A percentile compares a stretch with the other conserved stretches of the same genome.
phyloP scores from a whole-genome alignment of 2,888 invertebrate genomes.

The Caenorhabditis sulstoni region DNA sequence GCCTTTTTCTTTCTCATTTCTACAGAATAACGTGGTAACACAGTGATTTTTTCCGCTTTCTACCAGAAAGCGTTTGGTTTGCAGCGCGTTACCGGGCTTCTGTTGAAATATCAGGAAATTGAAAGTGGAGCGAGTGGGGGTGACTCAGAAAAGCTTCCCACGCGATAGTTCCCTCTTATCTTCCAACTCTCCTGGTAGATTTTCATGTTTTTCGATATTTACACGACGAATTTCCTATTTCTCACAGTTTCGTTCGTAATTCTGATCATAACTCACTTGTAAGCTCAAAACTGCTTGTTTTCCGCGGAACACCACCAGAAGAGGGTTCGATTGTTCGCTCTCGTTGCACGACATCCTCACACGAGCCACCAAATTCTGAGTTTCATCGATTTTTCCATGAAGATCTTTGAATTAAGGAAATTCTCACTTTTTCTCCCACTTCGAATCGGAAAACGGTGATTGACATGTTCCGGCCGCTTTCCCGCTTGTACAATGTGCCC shows the following conservation, averaged over 20 bases:
- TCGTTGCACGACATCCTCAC: constrained; percentile 44
- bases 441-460: constrained; percentile 51
- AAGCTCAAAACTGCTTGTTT: constrained; percentile 60
- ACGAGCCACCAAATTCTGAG: constrained; percentile 41
- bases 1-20: too few species aligned
- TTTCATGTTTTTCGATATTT: too few species aligned
- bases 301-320: constrained; percentile 66
- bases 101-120: too few species aligned
- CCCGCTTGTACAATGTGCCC: constrained; percentile 35
- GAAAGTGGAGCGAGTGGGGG: too few species aligned
- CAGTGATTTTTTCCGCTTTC: too few species aligned
- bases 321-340: constrained; percentile 40
- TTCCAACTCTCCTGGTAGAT: too few species aligned
- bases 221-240: too few species aligned
- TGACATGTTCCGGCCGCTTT: constrained; percentile 25
- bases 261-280: constrained; percentile 48
- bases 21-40: too few species aligned
- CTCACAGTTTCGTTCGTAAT: not conserved
- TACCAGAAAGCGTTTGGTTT: too few species aligned
- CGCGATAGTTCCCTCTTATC: too few species aligned
- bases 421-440: constrained; percentile 41
- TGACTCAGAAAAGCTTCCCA: too few species aligned
- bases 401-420: not conserved
- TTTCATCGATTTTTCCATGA: not conserved
- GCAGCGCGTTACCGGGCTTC: too few species aligned